phyloP scores from a whole-genome alignment of 64 coral and sea anemone genomes.

The Dendronephthya gigantea region DNA sequence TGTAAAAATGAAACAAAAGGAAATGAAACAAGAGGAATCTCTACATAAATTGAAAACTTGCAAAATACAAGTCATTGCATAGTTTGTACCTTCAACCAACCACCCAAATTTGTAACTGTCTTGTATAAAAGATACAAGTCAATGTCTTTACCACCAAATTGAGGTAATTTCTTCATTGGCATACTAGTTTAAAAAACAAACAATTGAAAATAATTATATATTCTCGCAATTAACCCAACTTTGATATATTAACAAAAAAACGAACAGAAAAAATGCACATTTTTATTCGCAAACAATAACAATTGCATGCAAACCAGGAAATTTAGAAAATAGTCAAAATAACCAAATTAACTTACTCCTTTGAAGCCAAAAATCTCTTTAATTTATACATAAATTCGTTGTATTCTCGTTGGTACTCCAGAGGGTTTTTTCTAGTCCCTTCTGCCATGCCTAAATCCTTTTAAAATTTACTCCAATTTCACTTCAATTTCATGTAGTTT shows the following conservation, averaged over 20 bases:
- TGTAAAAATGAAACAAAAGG: not conserved
- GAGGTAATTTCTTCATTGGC: slow-evolving; percentile 77
- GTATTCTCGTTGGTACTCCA: slow-evolving; percentile 77
- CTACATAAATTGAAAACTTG: slow-evolving; percentile 30
- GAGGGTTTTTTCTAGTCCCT: slow-evolving; percentile 62
- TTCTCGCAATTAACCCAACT: not conserved
- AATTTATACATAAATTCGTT: slow-evolving; percentile 93
- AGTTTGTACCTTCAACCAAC: slow-evolving; percentile 96
- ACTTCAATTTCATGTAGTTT: not conserved
- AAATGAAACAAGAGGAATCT: not conserved
- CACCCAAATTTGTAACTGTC: slow-evolving; percentile 81
- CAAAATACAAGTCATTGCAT: not conserved
- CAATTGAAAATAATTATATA: slow-evolving; percentile 1
- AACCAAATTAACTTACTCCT: slow-evolving; percentile 57
- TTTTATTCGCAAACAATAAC: not conserved
- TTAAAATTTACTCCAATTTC: not conserved
- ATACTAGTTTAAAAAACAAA: slow-evolving; percentile 64
- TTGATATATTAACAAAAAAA: not conserved
- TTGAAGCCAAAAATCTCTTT: slow-evolving; percentile 87
- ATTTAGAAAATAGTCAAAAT: not conserved
- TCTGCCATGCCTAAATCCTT: slow-evolving; percentile 56
- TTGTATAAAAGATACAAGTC: slow-evolving; percentile 92
- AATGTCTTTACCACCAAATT: slow-evolving; percentile 84
- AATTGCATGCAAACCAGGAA: not conserved
- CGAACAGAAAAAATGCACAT: not conserved